Conservation (phyloP, 2,888 invertebrate species). For the Poecilobothrus nobilitatus region DNA sequence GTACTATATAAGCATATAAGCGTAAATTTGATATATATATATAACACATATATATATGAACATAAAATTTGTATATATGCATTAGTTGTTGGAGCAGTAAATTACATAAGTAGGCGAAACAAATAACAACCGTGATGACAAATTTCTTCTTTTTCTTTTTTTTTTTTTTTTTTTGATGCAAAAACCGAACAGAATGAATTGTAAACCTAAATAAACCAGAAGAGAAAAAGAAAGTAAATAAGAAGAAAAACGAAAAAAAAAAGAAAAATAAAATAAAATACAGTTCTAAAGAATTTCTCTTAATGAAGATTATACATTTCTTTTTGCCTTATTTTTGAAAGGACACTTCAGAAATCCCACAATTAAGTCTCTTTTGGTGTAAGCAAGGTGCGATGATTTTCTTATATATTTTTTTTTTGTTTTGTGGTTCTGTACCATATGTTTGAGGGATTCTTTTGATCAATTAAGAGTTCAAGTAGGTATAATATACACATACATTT, state of each 20-base stretch:
- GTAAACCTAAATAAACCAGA: no score
- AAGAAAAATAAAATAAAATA: no score
- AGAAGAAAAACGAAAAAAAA: no score
- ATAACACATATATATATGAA: not conserved
- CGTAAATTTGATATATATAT: not conserved
- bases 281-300: not conserved
- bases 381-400: not conserved
- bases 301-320: slow-evolving; percentile 1
- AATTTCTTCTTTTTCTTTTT: not conserved
- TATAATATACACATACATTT: no score
- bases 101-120: not conserved
- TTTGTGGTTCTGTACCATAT: no score
- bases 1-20: no score
- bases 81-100: not conserved
- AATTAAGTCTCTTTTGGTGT: slow-evolving; percentile 5
- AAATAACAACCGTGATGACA: not conserved
- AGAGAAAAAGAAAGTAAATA: no score
- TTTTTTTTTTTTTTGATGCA: no score
- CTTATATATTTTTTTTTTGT: no score
- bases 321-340: no score
- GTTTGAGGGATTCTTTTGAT: slow-evolving; percentile 9
- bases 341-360: not conserved
- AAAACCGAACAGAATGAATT: no score
- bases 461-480: slow-evolving; percentile 12
- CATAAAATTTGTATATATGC: not conserved